These are phyloP conservation scores for Disparrhopalites patrizii DNA, from an alignment of 2,888 invertebrate genomes.

Conservation along the genomic window DNA sequence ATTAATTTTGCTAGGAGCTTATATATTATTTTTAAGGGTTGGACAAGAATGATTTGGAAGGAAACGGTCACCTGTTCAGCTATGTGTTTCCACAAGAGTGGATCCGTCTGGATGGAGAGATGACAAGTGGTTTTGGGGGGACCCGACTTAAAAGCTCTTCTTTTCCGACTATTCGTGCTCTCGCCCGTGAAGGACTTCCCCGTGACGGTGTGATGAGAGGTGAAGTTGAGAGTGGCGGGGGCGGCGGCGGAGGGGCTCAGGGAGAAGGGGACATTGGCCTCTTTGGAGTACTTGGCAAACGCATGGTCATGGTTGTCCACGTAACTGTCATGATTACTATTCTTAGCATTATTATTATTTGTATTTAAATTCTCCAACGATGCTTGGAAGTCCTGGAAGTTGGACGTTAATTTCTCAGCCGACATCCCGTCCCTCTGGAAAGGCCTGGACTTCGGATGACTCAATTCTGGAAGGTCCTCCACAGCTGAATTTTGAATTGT, in stretches of 20 bases:
- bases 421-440: conserved; percentile 38
- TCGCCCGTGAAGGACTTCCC: conserved; percentile 27
- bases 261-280: conserved; percentile 34
- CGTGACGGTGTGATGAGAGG: conserved; percentile 26
- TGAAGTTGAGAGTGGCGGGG: conserved; percentile 24
- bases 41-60: too few species aligned
- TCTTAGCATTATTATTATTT: too few species aligned
- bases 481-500: conserved; percentile 64
- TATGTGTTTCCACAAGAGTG: conserved; percentile 94
- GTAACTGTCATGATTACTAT: too few species aligned
- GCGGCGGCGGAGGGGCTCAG: not conserved
- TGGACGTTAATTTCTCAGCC: conserved; percentile 39
- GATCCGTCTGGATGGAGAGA: conserved; percentile 96
- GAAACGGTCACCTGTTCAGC: conserved; percentile 67
- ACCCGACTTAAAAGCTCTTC: conserved; percentile 41
- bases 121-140: conserved; percentile 77
- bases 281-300: conserved; percentile 46
- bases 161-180: conserved; percentile 38
- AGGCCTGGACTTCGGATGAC: conserved; percentile 48
- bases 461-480: conserved; percentile 50
- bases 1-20: too few species aligned
- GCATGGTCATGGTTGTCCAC: conserved; percentile 37
- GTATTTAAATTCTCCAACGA: conserved; percentile 1
- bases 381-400: conserved; percentile 32
- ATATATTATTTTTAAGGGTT: too few species aligned